Evolutionary conservation across 2,797 vertebrate species (phyloP).

Genomic region (Channa striata): DNA sequence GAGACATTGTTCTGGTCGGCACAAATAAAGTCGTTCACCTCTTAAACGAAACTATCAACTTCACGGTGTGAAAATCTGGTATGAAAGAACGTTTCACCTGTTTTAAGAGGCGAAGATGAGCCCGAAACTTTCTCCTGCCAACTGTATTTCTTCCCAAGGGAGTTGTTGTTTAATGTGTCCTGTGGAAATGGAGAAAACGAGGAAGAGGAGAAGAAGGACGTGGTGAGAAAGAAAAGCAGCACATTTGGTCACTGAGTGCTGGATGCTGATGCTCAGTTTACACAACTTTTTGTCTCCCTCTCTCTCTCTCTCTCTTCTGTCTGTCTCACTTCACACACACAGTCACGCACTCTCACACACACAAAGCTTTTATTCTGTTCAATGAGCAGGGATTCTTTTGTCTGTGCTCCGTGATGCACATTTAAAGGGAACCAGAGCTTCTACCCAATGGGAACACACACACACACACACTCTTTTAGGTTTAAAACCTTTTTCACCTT

Average conservation of each 20-base stretch:
- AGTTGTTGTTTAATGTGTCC: slow-evolving; percentile 99
- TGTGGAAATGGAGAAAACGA: slow-evolving; percentile 67
- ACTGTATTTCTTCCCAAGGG: slow-evolving; percentile 97
- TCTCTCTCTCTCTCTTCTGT: too few relatives aligned
- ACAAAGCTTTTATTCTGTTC: slow-evolving; percentile 75
- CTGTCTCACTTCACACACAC: slow-evolving; percentile 26
- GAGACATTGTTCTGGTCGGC: background rate
- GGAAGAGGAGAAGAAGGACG: slow-evolving; percentile 17
- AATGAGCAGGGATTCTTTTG: slow-evolving; percentile 80
- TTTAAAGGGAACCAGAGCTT: slow-evolving; percentile 82
- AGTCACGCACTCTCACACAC: slow-evolving; percentile 58
- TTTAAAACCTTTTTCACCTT: too few relatives aligned
- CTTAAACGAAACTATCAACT: background rate
- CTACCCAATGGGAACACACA: slow-evolving; percentile 44
- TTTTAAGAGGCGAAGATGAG: slow-evolving; percentile 94
- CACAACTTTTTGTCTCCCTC: slow-evolving; percentile 54
- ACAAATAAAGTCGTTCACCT: background rate
- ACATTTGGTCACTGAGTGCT: slow-evolving; percentile 39
- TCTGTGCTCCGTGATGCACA: slow-evolving; percentile 72
- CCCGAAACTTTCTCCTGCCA: slow-evolving; percentile 98
- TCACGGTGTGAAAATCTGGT: background rate
- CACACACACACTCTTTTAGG: slow-evolving; percentile 33
- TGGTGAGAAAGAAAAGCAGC: slow-evolving; percentile 22
- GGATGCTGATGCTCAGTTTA: slow-evolving; percentile 48
- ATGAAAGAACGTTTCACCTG: slow-evolving; percentile 85